phyloP scores from a whole-genome alignment of 2,113 vertebrate genomes.

The Numida meleagris region DNA sequence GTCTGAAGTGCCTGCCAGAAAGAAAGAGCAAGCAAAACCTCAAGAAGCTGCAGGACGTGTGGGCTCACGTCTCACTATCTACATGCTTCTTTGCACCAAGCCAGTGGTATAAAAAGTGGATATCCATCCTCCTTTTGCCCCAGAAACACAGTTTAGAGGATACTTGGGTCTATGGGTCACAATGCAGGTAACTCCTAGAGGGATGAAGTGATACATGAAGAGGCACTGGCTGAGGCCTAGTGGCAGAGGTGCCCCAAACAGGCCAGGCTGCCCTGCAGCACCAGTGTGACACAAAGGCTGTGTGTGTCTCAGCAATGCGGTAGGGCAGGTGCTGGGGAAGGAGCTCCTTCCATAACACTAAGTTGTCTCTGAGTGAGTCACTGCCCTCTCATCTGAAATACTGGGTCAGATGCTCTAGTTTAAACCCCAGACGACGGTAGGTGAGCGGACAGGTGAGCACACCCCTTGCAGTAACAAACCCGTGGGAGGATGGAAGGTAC shows the following conservation, averaged over 20 bases:
- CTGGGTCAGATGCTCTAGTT: background rate
- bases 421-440: background rate
- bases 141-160: background rate
- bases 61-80: background rate
- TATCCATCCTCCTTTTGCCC: background rate
- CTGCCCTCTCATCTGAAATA: conserved; percentile 11
- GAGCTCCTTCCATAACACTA: background rate
- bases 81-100: background rate
- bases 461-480: background rate
- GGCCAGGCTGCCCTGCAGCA: accelerated
- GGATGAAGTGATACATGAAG: accelerated
- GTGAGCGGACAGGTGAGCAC: conserved; percentile 1
- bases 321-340: background rate
- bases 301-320: accelerated
- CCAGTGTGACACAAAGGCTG: accelerated
- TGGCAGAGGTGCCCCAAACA: accelerated
- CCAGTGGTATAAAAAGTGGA: background rate
- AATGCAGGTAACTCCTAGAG: accelerated
- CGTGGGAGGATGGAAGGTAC: background rate
- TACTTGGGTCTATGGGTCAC: background rate
- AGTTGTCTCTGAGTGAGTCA: conserved; percentile 35
- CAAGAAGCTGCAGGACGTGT: background rate
- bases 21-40: conserved; percentile 45
- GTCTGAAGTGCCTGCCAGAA: background rate
- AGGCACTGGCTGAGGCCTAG: background rate